Base-by-base conservation (phyloP, 2,888 invertebrate genomes). In the Drosophila fungiperda region DNA sequence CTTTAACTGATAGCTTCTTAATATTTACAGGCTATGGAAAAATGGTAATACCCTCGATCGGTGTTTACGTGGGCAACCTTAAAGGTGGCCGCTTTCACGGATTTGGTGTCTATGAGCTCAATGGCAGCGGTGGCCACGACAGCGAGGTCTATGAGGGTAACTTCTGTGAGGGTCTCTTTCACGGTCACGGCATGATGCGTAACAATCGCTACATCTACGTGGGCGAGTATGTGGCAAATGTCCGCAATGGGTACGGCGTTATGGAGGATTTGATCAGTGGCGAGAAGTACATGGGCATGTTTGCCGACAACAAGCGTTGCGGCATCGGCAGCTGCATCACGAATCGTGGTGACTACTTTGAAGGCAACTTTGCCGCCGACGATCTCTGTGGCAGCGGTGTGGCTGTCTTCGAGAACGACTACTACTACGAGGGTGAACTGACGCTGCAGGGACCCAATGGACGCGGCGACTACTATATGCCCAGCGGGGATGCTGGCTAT, bases 261-360 rank as follows among this genome's bases (percentile, higher is more conserved):
- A 95, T 97, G 94, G 97, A 98, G 90, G 96, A 98, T 87, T 96
- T 97, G 58, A 94, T 96, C 33, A 96, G 95, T 84, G 97, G 98
- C 3, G 97, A 98, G 92, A 98, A 98, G 92, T 98, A 98, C 92
- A 95, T 98, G 92, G 98, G 98, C 8, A 96, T 96, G 93, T 98
- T 98, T 97, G 95, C 94, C 70, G 97, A 98, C 75, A 97, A 97
- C 91, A 95, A 96, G 91, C 96, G 96, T 74, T 96, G 97, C 88
- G 98, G 98, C 0, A 95, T 95, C 87, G 98, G 98, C 5, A 94
- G 97, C 69, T 97, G 98, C 66, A 97, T 98, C 20, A 98, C 98
- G 0, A 94, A 97, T 66, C 97, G 97, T 91, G 98, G 98, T 0
- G 96, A 97, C 92, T 98, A 98, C 93, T 98, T 98, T 87, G 98